phyloP scores from a whole-genome alignment of 2,113 vertebrate species.

The mouse (Mus musculus) region DNA sequence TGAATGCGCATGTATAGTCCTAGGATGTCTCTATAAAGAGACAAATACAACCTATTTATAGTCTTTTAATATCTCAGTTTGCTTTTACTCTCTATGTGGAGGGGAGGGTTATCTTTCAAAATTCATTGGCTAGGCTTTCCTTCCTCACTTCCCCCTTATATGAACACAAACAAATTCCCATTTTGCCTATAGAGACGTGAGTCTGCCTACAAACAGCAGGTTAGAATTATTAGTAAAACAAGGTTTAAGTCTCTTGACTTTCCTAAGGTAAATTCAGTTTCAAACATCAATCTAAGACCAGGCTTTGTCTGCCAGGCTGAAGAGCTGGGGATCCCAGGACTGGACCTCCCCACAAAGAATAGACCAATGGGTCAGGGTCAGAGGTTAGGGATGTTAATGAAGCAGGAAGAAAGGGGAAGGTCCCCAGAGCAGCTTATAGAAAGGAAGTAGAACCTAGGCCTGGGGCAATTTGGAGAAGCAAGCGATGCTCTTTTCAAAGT shows the following conservation, averaged over 20 bases:
- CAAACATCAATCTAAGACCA: neutral
- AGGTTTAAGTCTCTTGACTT: neutral
- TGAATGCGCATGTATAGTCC: neutral
- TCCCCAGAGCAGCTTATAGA: neutral
- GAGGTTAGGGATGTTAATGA: neutral
- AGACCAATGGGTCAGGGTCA: neutral
- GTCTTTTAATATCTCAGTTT: neutral
- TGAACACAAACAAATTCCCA: neutral
- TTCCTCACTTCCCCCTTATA: neutral
- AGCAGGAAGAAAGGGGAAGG: neutral
- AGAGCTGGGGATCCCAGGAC: neutral
- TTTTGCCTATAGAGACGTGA: neutral
- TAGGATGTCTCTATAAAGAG: neutral
- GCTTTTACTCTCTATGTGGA: conserved; percentile 23
- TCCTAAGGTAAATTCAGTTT: neutral
- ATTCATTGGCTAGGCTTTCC: neutral
- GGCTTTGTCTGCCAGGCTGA: neutral
- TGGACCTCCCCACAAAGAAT: conserved; percentile 1
- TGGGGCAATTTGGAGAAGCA: conserved; percentile 41
- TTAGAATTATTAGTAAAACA: neutral
- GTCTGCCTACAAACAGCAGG: neutral
- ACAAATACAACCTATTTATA: neutral
- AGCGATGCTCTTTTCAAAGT: conserved; percentile 20
- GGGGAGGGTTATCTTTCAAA: neutral
- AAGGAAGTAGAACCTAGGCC: neutral